Evolutionary conservation across 2,797 vertebrate species (phyloP).

Genomic region (Zenarchopterus dispar): DNA sequence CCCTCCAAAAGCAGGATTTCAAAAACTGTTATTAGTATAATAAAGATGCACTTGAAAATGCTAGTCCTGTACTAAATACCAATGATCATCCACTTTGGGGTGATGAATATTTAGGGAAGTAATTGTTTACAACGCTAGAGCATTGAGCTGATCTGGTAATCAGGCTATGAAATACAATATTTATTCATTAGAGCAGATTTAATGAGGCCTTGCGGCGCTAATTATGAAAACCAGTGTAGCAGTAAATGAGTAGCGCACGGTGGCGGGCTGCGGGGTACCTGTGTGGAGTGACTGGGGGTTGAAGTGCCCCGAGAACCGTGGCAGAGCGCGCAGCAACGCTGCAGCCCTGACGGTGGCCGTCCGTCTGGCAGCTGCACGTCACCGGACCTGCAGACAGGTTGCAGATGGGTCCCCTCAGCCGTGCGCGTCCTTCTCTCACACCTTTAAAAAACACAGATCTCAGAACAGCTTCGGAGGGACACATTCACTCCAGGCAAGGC

Average conservation of each 20-base stretch:
- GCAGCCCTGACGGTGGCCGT: slow-evolving; percentile 77
- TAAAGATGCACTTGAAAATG: slow-evolving; percentile 89
- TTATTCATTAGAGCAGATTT: slow-evolving; percentile 99
- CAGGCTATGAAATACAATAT: slow-evolving; percentile 99
- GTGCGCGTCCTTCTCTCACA: slow-evolving; percentile 20
- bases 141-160: slow-evolving; percentile 99
- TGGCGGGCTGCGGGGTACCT: slow-evolving; percentile 93
- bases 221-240: slow-evolving; percentile 99
- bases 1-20: slow-evolving; percentile 70
- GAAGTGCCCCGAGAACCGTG: slow-evolving; percentile 89
- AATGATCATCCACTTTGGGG: slow-evolving; percentile 93
- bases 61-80: slow-evolving; percentile 87
- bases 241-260: slow-evolving; percentile 99
- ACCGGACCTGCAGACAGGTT: slow-evolving; percentile 71
- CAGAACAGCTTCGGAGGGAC: slow-evolving; percentile 18
- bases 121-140: slow-evolving; percentile 99
- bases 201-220: slow-evolving; percentile 99
- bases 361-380: slow-evolving; percentile 82
- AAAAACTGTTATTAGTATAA: slow-evolving; percentile 87
- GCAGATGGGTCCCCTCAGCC: slow-evolving; percentile 62
- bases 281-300: slow-evolving; percentile 93
- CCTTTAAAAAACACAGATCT: slow-evolving; percentile 27
- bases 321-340: slow-evolving; percentile 82
- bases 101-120: slow-evolving; percentile 99
- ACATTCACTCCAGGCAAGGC: background rate